These are phyloP conservation scores for Hyposoter dolosus DNA, from an alignment of 2,888 invertebrate species.

Conservation along the genomic window DNA sequence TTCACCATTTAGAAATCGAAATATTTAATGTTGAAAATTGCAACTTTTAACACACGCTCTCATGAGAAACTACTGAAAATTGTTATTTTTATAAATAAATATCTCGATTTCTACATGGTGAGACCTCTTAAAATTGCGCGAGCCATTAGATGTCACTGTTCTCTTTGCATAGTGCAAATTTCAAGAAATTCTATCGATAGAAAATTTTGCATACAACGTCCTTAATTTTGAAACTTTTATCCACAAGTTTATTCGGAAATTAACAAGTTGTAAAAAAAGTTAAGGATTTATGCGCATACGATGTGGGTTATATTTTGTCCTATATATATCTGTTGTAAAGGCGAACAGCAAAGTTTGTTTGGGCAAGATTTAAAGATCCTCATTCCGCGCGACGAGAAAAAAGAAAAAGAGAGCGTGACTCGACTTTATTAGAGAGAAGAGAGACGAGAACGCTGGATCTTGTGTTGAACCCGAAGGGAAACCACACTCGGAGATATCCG, in stretches of 20 bases:
- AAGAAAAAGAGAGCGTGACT: conserved; percentile 76
- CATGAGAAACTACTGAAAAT: too few relatives aligned
- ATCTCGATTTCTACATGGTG: too few relatives aligned
- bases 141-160: too few relatives aligned
- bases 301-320: conserved; percentile 18
- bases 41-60: too few relatives aligned
- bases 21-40: too few relatives aligned
- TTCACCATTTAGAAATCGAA: too few relatives aligned
- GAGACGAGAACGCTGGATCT: conserved; percentile 44
- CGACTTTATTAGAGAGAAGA: conserved; percentile 78
- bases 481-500: conserved; percentile 50
- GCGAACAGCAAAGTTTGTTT: conserved; percentile 74
- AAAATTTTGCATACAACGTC: too few relatives aligned
- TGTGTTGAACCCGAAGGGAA: conserved; percentile 55
- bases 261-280: conserved; percentile 73
- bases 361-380: conserved; percentile 80
- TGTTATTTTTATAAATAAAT: too few relatives aligned
- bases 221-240: conserved; percentile 71
- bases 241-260: conserved; percentile 76
- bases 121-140: too few relatives aligned
- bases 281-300: neutral
- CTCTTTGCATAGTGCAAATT: too few relatives aligned
- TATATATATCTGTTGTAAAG: conserved; percentile 60
- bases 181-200: too few relatives aligned
- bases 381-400: conserved; percentile 65